Conservation (phyloP, 1,140 invertebrate species). For the Hylaeus anthracinus region DNA sequence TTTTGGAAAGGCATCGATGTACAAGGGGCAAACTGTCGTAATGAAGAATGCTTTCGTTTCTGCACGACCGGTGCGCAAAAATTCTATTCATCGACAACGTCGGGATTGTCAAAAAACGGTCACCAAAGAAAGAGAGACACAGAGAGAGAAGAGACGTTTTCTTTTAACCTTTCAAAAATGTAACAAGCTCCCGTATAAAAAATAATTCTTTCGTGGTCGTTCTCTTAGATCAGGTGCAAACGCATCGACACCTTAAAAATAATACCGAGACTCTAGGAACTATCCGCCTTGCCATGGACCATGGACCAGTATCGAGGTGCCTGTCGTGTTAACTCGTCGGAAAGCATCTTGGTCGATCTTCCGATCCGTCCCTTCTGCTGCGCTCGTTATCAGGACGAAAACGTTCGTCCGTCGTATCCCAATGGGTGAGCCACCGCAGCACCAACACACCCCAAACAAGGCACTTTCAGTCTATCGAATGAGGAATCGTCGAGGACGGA, state of each 20-base stretch:
- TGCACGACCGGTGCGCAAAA: conserved; percentile 6
- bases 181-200: conserved; percentile 48
- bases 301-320: conserved; percentile 53
- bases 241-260: conserved; percentile 78
- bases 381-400: neutral
- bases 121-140: neutral
- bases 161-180: neutral
- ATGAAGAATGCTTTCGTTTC: conserved; percentile 13
- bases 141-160: too few relatives aligned
- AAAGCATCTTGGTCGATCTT: neutral
- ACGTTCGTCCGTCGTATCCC: neutral
- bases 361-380: neutral
- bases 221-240: conserved; percentile 64
- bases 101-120: conserved; percentile 15
- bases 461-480: conserved; percentile 66
- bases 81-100: conserved; percentile 22
- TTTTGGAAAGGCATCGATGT: conserved; percentile 26
- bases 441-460: conserved; percentile 55
- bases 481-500: conserved; percentile 50
- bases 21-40: conserved; percentile 3
- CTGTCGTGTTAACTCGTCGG: conserved; percentile 14
- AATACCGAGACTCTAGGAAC: conserved; percentile 80
- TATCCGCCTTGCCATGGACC: conserved; percentile 75
- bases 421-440: conserved; percentile 30
- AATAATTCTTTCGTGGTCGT: conserved; percentile 52